These are phyloP conservation scores for Delichon dasypus DNA, from an alignment of 2,797 vertebrate genomes.

Conservation along the genomic window DNA sequence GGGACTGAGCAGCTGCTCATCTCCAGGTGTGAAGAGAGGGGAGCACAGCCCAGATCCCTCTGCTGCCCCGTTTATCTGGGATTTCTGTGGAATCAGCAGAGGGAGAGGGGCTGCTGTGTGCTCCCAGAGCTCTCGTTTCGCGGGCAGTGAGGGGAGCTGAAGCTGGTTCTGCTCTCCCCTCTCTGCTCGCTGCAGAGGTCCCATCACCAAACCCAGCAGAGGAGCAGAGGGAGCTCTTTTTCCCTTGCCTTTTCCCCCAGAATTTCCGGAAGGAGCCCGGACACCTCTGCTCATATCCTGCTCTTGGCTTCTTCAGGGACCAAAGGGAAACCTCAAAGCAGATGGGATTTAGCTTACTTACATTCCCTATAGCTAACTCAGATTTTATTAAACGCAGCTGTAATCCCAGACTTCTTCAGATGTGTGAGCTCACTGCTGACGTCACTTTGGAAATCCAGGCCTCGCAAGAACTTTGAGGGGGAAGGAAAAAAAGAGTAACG, in stretches of 20 bases:
- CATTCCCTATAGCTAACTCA: conserved; percentile 61
- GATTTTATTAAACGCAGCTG: conserved; percentile 66
- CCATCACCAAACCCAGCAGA: conserved; percentile 1
- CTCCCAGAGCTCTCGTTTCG: neutral
- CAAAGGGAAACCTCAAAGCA: conserved; percentile 71
- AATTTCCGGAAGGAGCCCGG: conserved; percentile 63
- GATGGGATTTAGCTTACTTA: conserved; percentile 76
- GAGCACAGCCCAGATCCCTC: neutral
- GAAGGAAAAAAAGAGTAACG: neutral
- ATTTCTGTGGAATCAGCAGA: neutral
- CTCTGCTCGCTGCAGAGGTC: conserved; percentile 6
- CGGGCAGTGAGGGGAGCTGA: neutral
- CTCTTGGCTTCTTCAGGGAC: conserved; percentile 60
- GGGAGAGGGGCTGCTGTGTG: neutral
- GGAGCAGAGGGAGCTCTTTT: conserved; percentile 36
- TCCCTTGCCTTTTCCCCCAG: neutral
- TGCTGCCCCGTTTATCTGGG: rapidly evolving
- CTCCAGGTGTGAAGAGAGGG: neutral
- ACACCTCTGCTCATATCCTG: conserved; percentile 78
- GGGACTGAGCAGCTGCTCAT: neutral
- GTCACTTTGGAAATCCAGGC: neutral
- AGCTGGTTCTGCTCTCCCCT: neutral
- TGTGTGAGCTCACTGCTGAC: conserved; percentile 15
- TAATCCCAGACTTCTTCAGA: conserved; percentile 30
- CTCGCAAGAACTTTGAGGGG: neutral